Conservation (phyloP, 2,113 vertebrate genomes). For the Corapipo altera region DNA sequence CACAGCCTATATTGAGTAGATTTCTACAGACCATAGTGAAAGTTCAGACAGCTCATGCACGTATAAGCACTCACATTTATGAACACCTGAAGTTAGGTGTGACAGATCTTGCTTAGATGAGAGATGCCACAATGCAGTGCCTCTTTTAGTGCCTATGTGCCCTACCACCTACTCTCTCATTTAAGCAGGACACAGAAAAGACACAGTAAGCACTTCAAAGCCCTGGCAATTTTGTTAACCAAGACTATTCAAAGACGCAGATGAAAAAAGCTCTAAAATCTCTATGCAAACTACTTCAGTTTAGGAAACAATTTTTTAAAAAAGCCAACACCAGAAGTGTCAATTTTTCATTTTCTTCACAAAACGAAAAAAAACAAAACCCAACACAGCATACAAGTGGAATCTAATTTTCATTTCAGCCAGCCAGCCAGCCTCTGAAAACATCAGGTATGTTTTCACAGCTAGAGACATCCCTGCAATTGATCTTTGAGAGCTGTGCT, state of each 20-base stretch:
- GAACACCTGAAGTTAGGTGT: not conserved
- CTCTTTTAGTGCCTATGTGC: not conserved
- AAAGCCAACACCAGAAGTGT: not conserved
- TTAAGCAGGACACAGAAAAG: not conserved
- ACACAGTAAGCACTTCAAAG: not conserved
- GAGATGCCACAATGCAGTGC: not conserved
- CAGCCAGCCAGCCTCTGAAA: not conserved
- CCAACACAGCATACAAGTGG: not conserved
- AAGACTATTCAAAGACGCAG: not conserved
- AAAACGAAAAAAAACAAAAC: not conserved
- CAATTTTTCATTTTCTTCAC: not conserved
- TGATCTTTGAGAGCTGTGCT: slow-evolving; percentile 13
- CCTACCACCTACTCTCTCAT: not conserved
- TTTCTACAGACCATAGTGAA: not conserved
- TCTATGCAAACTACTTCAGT: not conserved
- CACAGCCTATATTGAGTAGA: not conserved
- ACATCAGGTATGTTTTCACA: slow-evolving; percentile 31
- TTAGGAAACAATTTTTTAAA: not conserved
- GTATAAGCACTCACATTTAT: rapidly evolving
- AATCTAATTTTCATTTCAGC: not conserved
- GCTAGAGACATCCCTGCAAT: slow-evolving; percentile 28
- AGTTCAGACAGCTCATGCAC: not conserved
- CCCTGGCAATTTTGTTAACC: not conserved
- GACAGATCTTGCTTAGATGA: not conserved
- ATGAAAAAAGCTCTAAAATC: not conserved